These are phyloP conservation scores for Epinephelus awoara DNA, from an alignment of 2,797 vertebrate species.

Conservation along the genomic window DNA sequence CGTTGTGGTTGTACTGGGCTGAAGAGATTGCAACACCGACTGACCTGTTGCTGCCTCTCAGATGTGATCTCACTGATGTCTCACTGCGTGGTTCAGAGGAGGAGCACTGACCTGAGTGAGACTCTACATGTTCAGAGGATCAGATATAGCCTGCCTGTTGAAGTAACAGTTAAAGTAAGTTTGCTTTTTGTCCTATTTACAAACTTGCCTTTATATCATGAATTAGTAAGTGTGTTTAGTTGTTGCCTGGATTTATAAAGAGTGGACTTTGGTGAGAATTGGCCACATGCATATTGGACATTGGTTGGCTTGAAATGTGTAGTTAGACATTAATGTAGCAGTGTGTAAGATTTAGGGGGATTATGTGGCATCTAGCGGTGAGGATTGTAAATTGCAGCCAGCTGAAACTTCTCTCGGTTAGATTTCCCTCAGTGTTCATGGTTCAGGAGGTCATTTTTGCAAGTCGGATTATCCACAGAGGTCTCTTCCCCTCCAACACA, in stretches of 20 bases:
- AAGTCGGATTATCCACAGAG: no score
- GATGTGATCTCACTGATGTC: constrained; percentile 46
- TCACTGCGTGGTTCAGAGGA: constrained; percentile 22
- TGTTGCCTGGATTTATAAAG: neutral
- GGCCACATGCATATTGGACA: neutral
- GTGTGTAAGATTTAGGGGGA: no score
- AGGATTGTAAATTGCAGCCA: no score
- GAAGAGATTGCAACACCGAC: constrained; percentile 77
- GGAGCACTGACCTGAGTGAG: constrained; percentile 1
- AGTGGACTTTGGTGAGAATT: no score
- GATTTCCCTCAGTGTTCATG: no score
- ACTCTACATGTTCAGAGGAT: constrained; percentile 22
- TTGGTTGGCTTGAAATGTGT: neutral
- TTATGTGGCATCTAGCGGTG: no score
- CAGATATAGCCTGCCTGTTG: constrained; percentile 3
- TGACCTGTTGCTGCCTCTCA: constrained; percentile 58
- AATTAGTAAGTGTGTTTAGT: neutral
- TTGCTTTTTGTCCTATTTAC: neutral
- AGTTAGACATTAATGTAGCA: neutral
- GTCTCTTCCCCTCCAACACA: no score
- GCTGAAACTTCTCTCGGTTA: no score
- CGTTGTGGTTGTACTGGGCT: constrained; percentile 34
- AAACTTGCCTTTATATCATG: neutral
- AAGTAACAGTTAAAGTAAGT: constrained; percentile 43
- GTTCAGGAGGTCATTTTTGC: no score